phyloP scores from a whole-genome alignment of 1,140 invertebrate species.

The Elymnias hypermnestra region DNA sequence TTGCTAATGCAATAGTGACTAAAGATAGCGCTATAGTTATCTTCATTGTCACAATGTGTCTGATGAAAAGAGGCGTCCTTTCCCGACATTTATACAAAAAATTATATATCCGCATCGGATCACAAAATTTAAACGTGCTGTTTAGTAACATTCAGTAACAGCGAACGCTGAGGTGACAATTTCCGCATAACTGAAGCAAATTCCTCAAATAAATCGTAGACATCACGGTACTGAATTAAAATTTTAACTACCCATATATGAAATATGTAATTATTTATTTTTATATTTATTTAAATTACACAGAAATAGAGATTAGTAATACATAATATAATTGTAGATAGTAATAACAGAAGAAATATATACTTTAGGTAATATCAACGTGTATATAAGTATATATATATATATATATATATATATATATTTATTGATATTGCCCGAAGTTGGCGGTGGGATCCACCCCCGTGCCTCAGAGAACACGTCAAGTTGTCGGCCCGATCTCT shows the following conservation, averaged over 20 bases:
- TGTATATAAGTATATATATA: no score
- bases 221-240: slow-evolving; percentile 2
- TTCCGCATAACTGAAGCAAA: slow-evolving; percentile 22
- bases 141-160: slow-evolving; percentile 9
- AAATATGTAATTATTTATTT: not conserved
- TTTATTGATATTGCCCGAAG: no score
- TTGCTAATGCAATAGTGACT: slow-evolving; percentile 35
- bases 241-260: not conserved
- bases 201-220: not conserved
- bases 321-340: no score
- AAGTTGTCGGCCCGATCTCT: no score
- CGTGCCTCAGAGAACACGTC: no score
- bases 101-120: slow-evolving; percentile 10
- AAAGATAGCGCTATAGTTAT: slow-evolving; percentile 47
- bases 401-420: no score
- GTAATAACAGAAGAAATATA: no score
- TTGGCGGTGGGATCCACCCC: no score
- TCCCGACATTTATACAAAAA: slow-evolving; percentile 53
- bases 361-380: no score
- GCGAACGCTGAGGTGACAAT: slow-evolving; percentile 29
- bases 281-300: not conserved
- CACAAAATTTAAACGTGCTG: slow-evolving; percentile 47
- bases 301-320: not conserved
- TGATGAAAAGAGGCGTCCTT: slow-evolving; percentile 36
- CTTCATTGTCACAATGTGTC: slow-evolving; percentile 46